phyloP scores from a whole-genome alignment of 2,797 vertebrate genomes.

The Spatula versicolor region DNA sequence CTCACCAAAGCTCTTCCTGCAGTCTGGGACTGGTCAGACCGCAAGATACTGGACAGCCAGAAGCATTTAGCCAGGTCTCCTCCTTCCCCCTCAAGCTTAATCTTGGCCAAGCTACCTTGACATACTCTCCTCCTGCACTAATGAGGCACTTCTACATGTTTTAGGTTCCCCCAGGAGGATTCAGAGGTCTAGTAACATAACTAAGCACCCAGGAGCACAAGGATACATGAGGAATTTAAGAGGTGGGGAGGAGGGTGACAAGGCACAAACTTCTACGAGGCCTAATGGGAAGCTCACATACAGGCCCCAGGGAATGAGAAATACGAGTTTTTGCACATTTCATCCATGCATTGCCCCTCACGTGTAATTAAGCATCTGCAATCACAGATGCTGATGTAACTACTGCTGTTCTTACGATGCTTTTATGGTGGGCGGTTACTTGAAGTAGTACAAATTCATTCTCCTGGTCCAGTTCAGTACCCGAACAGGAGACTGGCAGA shows the following conservation, averaged over 20 bases:
- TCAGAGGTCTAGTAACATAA: background rate
- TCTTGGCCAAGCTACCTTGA: background rate
- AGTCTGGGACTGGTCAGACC: background rate
- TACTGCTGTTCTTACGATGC: rapidly evolving
- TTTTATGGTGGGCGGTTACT: background rate
- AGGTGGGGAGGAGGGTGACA: background rate
- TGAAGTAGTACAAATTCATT: background rate
- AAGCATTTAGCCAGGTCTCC: no score
- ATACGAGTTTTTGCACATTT: rapidly evolving
- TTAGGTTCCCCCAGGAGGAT: background rate
- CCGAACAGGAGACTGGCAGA: background rate
- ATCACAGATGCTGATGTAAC: background rate
- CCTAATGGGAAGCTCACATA: rapidly evolving
- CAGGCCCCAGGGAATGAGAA: background rate
- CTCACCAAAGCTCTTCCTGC: background rate
- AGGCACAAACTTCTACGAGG: background rate
- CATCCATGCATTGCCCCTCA: background rate
- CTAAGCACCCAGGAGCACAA: background rate
- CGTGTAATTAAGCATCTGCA: rapidly evolving
- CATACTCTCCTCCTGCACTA: background rate
- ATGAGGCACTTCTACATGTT: rapidly evolving
- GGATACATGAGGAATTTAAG: background rate
- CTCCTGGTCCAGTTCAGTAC: rapidly evolving
- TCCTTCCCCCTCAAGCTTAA: background rate
- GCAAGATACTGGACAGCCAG: background rate